Evolutionary conservation across 2,888 invertebrate genomes (phyloP), one percentile per base, ranked within the genome.

Genomic region (Cheilosia grossa): DNA sequence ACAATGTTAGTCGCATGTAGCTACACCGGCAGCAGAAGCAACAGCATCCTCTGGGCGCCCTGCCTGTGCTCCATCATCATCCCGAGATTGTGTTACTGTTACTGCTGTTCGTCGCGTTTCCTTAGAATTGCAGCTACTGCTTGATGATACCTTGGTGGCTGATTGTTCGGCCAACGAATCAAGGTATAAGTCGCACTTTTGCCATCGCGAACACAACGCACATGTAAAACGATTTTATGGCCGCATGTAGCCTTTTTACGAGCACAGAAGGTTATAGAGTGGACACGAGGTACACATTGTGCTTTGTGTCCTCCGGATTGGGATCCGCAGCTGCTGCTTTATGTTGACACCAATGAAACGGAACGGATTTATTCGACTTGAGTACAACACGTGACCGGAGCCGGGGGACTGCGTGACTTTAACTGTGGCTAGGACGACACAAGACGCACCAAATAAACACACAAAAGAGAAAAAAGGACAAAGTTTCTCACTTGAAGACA

Each of bases 281-380:
- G 56, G 44, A 44, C 47, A 69, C 15, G 13, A n/a, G 37, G 17
- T 58, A 58, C 33, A 49, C 58, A 56, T 51, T 17, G 49, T 10
- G 49, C 30, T 49, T 10, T 13, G 13, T 56, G 30, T 44, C 33
- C 61, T 67, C 69, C 58, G 72, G 64, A 64, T 64, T 40, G 74
- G 44, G 49, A 63, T 81, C 56, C 37, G 69, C 47, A 67, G 74
- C 59, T 70, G 37, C 64, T 77, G 73, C 61, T 83, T 83, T 83
- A 83, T 83, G 83, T 80, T 83, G 83, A 83, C 83, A 83, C 74
- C 80, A 83, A 66, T 80, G 80, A 80, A 83, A 64, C 49, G 80
- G 74, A 80, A 83, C 80, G 80, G 83, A 83, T 83, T 83, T 83
- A 83, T 83, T 80, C 80, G 83, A 83, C 74, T 66, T 42, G 61